Evolutionary conservation across 2,797 vertebrate species (phyloP).

Genomic region (Pangasius krempfi): DNA sequence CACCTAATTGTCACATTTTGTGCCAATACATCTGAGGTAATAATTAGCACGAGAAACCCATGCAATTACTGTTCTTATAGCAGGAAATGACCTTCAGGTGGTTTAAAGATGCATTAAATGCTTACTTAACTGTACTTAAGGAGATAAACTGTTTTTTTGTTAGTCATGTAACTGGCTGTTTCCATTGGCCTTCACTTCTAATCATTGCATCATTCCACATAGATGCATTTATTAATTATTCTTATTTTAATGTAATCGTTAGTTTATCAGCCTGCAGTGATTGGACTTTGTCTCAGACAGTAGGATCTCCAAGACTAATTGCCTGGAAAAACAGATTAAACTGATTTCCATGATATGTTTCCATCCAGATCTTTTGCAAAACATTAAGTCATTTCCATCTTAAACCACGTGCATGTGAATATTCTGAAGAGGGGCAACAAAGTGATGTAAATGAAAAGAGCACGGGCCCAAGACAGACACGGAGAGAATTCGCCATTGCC

Average conservation of each 20-base stretch:
- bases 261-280: background rate
- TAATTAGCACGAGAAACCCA: background rate
- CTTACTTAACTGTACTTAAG: background rate
- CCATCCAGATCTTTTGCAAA: background rate
- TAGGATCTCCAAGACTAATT: background rate
- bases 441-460: background rate
- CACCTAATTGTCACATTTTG: background rate
- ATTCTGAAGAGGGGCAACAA: background rate
- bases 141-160: slow-evolving; percentile 62
- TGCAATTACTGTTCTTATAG: slow-evolving; percentile 14
- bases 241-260: background rate
- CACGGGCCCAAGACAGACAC: background rate
- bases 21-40: background rate
- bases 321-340: background rate
- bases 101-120: background rate
- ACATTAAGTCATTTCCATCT: background rate
- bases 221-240: background rate
- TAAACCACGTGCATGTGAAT: background rate
- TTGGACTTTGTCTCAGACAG: background rate
- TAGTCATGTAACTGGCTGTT: background rate
- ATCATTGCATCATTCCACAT: background rate
- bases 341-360: background rate
- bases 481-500: background rate
- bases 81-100: slow-evolving; percentile 27
- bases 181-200: background rate